Evolutionary conservation across 2,888 invertebrate species (phyloP).

Genomic region (Halictus ligatus): DNA sequence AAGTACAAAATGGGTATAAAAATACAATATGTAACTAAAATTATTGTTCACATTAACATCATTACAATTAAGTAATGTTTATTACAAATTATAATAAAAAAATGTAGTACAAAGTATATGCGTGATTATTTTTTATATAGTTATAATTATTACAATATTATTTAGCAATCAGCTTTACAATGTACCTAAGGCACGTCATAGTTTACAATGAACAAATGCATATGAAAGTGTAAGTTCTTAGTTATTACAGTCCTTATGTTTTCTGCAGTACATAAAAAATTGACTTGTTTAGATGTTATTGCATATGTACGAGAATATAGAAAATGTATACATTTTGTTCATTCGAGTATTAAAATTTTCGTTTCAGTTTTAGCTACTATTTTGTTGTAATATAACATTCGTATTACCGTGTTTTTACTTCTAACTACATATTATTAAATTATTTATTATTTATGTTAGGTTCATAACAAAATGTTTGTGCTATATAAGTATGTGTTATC

Average conservation of each 20-base stretch:
- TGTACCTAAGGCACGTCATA: constrained; percentile 57
- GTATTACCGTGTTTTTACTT: constrained; percentile 16
- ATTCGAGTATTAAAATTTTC: constrained; percentile 11
- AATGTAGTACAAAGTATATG: constrained; percentile 61
- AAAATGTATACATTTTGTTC: constrained; percentile 16
- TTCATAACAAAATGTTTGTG: constrained; percentile 16
- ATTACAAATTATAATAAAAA: constrained; percentile 54
- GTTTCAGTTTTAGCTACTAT: not conserved
- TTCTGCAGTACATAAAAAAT: constrained; percentile 25
- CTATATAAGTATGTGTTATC: constrained; percentile 4
- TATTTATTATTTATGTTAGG: constrained; percentile 14
- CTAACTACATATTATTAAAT: constrained; percentile 17
- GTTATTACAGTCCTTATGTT: constrained; percentile 9
- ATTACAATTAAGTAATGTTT: constrained; percentile 47
- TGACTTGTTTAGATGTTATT: constrained; percentile 15
- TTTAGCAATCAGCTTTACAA: constrained; percentile 37
- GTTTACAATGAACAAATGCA: constrained; percentile 38
- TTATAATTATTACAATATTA: constrained; percentile 40
- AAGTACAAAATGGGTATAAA: constrained; percentile 84
- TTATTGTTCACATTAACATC: constrained; percentile 56
- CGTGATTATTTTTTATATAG: constrained; percentile 48
- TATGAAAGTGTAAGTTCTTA: constrained; percentile 38
- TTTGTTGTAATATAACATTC: not conserved
- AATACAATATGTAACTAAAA: constrained; percentile 77
- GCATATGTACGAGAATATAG: constrained; percentile 14